Evolutionary conservation across 2,888 invertebrate genomes (phyloP).

Genomic region (Ochropacha duplaris): DNA sequence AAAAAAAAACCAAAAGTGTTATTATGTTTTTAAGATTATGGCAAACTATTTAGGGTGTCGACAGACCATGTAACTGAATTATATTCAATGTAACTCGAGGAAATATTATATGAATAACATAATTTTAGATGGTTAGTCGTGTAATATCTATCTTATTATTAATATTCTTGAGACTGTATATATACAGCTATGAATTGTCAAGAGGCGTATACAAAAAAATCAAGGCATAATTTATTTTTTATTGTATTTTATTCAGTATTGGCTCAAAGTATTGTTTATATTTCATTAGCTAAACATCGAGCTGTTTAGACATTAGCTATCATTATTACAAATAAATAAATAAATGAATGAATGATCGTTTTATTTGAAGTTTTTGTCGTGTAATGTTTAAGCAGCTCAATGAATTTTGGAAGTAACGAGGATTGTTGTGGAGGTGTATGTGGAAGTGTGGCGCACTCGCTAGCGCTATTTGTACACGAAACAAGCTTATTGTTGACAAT

Average conservation of each 20-base stretch:
- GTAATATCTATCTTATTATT: conserved; percentile 14
- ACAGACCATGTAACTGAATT: conserved; percentile 12
- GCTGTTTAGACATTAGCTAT: conserved; percentile 22
- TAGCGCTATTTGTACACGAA: conserved; percentile 34
- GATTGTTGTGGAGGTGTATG: conserved; percentile 8
- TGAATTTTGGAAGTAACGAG: conserved; percentile 15
- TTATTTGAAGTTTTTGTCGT: conserved; percentile 22
- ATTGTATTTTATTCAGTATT: conserved; percentile 65
- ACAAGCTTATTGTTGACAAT: conserved; percentile 62
- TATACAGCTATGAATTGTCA: background rate
- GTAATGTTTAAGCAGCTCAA: conserved; percentile 26
- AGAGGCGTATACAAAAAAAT: conserved; percentile 3
- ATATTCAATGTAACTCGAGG: conserved; percentile 23
- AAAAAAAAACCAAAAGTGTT: conserved; percentile 74
- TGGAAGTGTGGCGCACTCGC: conserved; percentile 42
- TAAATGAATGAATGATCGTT: conserved; percentile 18
- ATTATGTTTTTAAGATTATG: conserved; percentile 74
- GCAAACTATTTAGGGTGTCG: conserved; percentile 30
- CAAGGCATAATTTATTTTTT: conserved; percentile 28
- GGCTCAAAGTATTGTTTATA: conserved; percentile 72
- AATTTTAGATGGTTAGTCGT: conserved; percentile 6
- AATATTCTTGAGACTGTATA: background rate
- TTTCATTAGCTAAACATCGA: conserved; percentile 23
- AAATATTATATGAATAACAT: conserved; percentile 8
- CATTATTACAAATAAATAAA: conserved; percentile 16